Base-by-base conservation (phyloP, 2,113 vertebrate species). In the Salvelinus sp. region DNA sequence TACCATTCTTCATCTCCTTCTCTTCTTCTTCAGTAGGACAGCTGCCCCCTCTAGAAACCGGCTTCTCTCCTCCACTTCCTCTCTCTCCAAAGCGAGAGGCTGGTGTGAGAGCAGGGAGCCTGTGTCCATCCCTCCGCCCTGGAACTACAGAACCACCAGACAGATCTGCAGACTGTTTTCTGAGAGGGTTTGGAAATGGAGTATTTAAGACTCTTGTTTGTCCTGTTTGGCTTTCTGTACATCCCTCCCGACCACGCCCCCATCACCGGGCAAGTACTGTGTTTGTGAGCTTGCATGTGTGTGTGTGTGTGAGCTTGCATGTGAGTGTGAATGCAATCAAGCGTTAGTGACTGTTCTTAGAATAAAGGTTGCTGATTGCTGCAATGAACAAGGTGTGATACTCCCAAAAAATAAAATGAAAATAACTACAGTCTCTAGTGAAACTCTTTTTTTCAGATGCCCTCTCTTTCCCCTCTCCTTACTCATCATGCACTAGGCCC, bases 281-380 rank as follows among this genome's bases (percentile, higher is more conserved):
- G 74, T 68, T 58, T 77, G 70, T 77, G 71, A 10, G 73, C 13
- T 10, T 23, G 25, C 58, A 22, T 64, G 66, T 76, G 4, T 66
- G 25, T 63, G 57, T 77, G 74, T 68, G 65, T 77, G 69, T 74
- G 71, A 10, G 73, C 13, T 10, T 23, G 27, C 60, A 63, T 57
- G 47, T 38, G 13, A 7, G 69, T 78, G 7, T 60, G 27, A 3
- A 20, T 69, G 60, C 22, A 68, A 65, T 68, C 1, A 18, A 70
- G 67, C 25, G 48, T 30, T 10, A 1, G 38, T 6, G 12, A 30
- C 12, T 54, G 27, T 79, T 87, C 90, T 84, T 82, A 84, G 81
- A 88, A 72, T 81, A 78, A 88, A 78, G 76, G 87, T 87, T 89
- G 84, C 87, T 90, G 83, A 86, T 87, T 81, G 86, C 86, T 85